These are phyloP conservation scores for Halictus ligatus DNA, from an alignment of 2,888 invertebrate genomes.

Conservation along the genomic window DNA sequence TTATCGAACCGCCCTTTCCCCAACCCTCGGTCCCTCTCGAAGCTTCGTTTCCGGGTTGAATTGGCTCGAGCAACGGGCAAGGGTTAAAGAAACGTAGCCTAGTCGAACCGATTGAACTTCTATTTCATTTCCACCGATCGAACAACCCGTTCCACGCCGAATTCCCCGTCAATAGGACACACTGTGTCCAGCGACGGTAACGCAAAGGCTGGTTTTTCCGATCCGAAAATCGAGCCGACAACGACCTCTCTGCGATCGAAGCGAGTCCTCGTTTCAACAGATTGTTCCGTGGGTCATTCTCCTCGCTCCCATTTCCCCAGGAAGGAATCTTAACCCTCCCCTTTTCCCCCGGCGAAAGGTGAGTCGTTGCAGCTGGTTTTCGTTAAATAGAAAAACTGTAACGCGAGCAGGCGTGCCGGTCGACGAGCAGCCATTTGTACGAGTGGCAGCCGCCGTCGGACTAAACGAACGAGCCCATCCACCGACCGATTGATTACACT, in stretches of 20 bases:
- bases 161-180: neutral
- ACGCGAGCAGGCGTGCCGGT: neutral
- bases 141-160: neutral
- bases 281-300: neutral
- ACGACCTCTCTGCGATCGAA: neutral
- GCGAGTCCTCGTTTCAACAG: neutral
- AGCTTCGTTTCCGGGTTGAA: neutral
- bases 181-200: neutral
- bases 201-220: neutral
- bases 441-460: slow-evolving; percentile 9
- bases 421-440: slow-evolving; percentile 14
- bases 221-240: neutral
- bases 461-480: slow-evolving; percentile 34
- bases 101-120: neutral
- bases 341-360: neutral
- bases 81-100: neutral
- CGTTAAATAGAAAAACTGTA: neutral
- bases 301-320: neutral
- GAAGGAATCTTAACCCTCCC: neutral
- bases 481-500: slow-evolving; percentile 35
- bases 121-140: neutral
- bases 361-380: neutral
- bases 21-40: neutral
- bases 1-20: neutral
- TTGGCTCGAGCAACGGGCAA: neutral